Evolutionary conservation across 1,140 invertebrate genomes (phyloP), one percentile per base, ranked within the genome.

Genomic region (Paracyclopina nana): DNA sequence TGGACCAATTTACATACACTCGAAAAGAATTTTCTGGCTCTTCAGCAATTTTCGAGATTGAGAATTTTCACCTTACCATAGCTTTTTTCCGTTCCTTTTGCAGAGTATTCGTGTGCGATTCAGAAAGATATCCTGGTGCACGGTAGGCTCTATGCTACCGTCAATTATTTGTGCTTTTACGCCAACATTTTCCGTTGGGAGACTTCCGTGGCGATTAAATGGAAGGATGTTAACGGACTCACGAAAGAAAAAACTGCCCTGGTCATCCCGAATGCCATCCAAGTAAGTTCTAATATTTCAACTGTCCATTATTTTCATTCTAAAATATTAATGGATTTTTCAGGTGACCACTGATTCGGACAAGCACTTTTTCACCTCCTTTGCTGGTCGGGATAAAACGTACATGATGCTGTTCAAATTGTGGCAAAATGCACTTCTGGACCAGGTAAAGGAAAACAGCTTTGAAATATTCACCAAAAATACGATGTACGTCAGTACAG

Each of bases 151-250:
- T 94, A 91, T 65, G 78, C 90, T 11, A 85, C 85, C 11, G 83
- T 87, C 69, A 86, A 86, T 64, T 87, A 82, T 71, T 71, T 92
- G 42, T 90, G 86, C 65, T 94, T 94, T 69, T 84, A 92, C 69
- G 86, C 87, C 24, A 92, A 87, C 64, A 91, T 92, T 57, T 90
- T 92, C 61, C 74, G 80, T 58, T 92, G 85, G 86, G 86, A 92
- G 67, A 91, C 84, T 0, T 72, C 61, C 55, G 71, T 73, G 62
- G 74, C 69, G 41, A 64, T 91, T 38, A 74, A 76, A 56, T 87
- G 82, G 75, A 84, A 81, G 62, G 85, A 94, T 56, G 81, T 95
- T 26, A 79, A 79, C 1, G 76, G 82, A 41, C 82, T 95, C 60
- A 90, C 86, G 6, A 90, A 90, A 68, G 85, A 90, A 63, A 86